Evolutionary conservation across 1,140 invertebrate species (phyloP).

Genomic region (Meloidogyne chitwoodi): DNA sequence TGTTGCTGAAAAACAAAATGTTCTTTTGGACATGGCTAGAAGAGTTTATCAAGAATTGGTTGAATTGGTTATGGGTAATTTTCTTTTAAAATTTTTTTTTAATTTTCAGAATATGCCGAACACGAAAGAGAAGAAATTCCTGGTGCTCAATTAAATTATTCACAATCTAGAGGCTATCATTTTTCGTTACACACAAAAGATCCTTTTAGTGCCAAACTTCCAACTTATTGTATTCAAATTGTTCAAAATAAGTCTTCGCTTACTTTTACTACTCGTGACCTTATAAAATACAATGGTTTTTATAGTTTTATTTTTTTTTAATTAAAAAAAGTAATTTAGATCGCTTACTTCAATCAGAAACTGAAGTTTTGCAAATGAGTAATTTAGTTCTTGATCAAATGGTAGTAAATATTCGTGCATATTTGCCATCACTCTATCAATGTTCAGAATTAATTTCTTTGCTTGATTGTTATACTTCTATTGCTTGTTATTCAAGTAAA

Average conservation of each 20-base stretch:
- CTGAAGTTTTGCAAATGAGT: constrained; percentile 35
- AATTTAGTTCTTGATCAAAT: constrained; percentile 37
- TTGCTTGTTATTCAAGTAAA: constrained; percentile 36
- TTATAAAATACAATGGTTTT: constrained; percentile 47
- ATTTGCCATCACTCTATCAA: constrained; percentile 34
- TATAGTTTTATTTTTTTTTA: background rate
- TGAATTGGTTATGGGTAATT: constrained; percentile 27
- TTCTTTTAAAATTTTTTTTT: background rate
- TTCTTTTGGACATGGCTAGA: constrained; percentile 33
- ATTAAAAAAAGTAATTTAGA: constrained; percentile 18
- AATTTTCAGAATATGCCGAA: constrained; percentile 29
- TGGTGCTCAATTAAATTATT: constrained; percentile 17
- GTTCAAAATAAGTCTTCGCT: constrained; percentile 37
- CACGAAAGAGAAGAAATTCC: constrained; percentile 9
- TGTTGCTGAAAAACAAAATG: constrained; percentile 23
- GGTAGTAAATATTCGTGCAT: constrained; percentile 20
- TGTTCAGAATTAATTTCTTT: constrained; percentile 39
- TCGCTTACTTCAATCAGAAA: constrained; percentile 30
- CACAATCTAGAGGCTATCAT: constrained; percentile 40
- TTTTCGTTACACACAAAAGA: constrained; percentile 27
- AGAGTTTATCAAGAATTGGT: constrained; percentile 36
- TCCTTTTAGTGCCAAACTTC: constrained; percentile 24
- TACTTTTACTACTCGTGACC: constrained; percentile 43
- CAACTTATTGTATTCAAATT: constrained; percentile 40
- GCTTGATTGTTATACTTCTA: constrained; percentile 36